These are phyloP conservation scores for Ptychobarbus kaznakovi DNA, from an alignment of 2,797 vertebrate genomes.

Conservation along the genomic window DNA sequence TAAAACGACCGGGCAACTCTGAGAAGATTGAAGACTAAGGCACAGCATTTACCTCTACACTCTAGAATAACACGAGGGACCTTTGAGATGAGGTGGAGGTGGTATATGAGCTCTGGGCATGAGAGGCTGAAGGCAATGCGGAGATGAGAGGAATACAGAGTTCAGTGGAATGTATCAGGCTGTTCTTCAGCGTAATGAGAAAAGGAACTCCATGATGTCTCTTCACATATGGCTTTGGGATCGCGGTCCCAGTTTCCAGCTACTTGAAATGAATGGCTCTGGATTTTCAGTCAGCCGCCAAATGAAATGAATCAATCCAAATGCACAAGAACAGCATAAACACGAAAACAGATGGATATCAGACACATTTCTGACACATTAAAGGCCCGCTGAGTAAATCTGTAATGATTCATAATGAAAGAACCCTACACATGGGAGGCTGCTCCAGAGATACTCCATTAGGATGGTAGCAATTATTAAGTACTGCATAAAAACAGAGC, in stretches of 20 bases:
- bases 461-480: slow-evolving; percentile 47
- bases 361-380: slow-evolving; percentile 72
- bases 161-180: slow-evolving; percentile 4
- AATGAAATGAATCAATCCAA: slow-evolving; percentile 42
- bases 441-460: slow-evolving; percentile 50
- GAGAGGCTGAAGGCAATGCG: slow-evolving; percentile 14
- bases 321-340: slow-evolving; percentile 42
- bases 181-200: slow-evolving; percentile 36
- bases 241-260: not conserved
- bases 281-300: slow-evolving; percentile 3
- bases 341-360: slow-evolving; percentile 63
- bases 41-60: slow-evolving; percentile 2
- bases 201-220: slow-evolving; percentile 30
- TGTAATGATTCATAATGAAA: slow-evolving; percentile 62
- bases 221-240: not conserved
- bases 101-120: slow-evolving; percentile 32
- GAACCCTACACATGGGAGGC: slow-evolving; percentile 54
- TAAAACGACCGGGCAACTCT: not conserved
- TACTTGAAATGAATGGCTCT: slow-evolving; percentile 26
- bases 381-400: slow-evolving; percentile 63
- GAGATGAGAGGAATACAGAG: slow-evolving; percentile 31
- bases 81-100: slow-evolving; percentile 25
- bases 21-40: slow-evolving; percentile 26
- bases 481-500: slow-evolving; percentile 43
- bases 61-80: slow-evolving; percentile 30